A percentile compares a stretch with the other conserved stretches of the same genome.
phyloP scores from a whole-genome alignment of 2,888 invertebrate species.

The Nezara viridula region DNA sequence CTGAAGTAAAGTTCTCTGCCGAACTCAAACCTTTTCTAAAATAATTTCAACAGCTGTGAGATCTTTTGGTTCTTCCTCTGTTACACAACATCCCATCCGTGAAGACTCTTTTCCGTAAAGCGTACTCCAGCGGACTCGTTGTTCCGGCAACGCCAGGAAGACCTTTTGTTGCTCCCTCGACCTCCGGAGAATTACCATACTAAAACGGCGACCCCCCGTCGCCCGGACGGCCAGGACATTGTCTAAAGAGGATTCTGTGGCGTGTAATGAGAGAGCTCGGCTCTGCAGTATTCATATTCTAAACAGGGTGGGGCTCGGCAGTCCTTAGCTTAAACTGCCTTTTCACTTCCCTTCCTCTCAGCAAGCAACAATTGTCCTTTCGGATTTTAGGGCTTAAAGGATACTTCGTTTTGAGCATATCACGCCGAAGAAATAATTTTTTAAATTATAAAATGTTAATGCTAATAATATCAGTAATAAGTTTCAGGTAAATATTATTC shows the following conservation, averaged over 20 bases:
- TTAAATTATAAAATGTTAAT: background rate
- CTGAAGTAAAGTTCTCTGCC: too few relatives aligned
- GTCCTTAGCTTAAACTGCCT: slow-evolving; percentile 6
- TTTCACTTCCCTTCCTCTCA: background rate
- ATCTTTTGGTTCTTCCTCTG: background rate
- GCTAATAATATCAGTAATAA: too few relatives aligned
- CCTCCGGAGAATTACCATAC: slow-evolving; percentile 32
- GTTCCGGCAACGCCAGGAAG: slow-evolving; percentile 12
- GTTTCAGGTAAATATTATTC: too few relatives aligned
- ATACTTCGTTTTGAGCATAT: background rate
- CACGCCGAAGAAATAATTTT: background rate
- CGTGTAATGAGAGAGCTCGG: slow-evolving; percentile 31
- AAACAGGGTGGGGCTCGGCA: background rate
- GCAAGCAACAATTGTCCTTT: background rate
- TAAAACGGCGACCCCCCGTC: slow-evolving; percentile 24
- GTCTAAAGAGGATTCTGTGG: slow-evolving; percentile 28
- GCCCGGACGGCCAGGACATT: slow-evolving; percentile 39
- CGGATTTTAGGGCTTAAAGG: background rate
- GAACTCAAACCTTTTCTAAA: background rate
- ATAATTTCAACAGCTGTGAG: background rate
- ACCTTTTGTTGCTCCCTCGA: background rate
- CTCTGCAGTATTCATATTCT: slow-evolving; percentile 33
- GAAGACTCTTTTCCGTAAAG: background rate
- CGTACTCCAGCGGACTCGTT: slow-evolving; percentile 5
- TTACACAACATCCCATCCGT: slow-evolving; percentile 17